phyloP scores from a whole-genome alignment of 2,113 vertebrate species.

The Astatotilapia flaviijosephi region DNA sequence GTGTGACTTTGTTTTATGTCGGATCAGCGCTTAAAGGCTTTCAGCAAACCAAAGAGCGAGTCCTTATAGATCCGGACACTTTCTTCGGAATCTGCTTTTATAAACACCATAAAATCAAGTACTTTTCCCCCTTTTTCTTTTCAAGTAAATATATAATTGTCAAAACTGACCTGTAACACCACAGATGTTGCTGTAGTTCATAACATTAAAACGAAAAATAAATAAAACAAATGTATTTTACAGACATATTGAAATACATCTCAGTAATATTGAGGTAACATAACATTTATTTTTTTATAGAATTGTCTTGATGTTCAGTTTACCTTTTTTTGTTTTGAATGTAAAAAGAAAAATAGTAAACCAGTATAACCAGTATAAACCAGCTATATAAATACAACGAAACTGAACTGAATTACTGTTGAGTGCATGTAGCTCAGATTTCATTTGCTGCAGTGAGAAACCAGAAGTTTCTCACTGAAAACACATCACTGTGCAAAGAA shows the following conservation, averaged over 20 bases:
- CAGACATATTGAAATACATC: not conserved
- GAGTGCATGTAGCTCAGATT: not conserved
- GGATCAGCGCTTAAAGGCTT: not conserved
- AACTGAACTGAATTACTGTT: not conserved
- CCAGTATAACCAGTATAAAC: not conserved
- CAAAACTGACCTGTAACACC: not conserved
- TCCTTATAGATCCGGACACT: not conserved
- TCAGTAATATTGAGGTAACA: not conserved
- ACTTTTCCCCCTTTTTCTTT: not conserved
- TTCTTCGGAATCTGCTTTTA: not conserved
- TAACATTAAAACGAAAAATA: not conserved
- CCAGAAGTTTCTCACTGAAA: not conserved
- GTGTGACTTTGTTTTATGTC: not conserved
- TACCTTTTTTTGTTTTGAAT: not conserved
- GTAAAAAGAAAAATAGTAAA: not conserved
- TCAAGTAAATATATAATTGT: not conserved
- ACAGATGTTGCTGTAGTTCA: not conserved
- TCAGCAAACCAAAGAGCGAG: not conserved
- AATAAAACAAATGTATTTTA: not conserved
- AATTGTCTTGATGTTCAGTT: not conserved
- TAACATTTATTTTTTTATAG: not conserved
- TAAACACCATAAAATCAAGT: not conserved
- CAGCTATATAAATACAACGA: not conserved
- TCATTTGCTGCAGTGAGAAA: not conserved
- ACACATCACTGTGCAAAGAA: not conserved